Evolutionary conservation across 2,797 vertebrate species (phyloP), one percentile per base, ranked within the genome.

Genomic region (Ptychadena robeensis): DNA sequence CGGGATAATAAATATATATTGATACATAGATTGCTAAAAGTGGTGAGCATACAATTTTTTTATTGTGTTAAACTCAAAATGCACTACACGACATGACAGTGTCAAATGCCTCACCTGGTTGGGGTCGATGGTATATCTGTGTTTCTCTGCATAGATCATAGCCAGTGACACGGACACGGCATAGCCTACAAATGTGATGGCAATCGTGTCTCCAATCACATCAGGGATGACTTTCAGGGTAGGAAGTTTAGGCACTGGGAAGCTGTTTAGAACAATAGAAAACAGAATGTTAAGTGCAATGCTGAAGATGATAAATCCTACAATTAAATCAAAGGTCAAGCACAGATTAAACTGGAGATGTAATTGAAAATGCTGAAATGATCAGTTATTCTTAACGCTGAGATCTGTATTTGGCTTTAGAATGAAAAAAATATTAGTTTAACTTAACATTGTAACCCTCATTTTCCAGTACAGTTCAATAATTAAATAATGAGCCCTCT

Each of bases 111-210:
- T 70, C 59, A 92, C 96, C 96, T 98, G 96, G 88, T 98, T 97
- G 38, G 96, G 95, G n/a, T 97, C 92, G 83, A 98, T 95, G 40
- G 92, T 94, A 82, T 98, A 98, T 80, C 92, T 93, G 63, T 97
- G 95, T 88, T 98, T 98, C 87, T 98, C 96, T 0, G 96, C 96
- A 38, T 97, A 97, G 89, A 98, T 96, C 96, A 96, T 97, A 3
- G 96, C 96, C 90, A 97, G 87, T 2, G 96, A 97, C 11, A 96
- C 92, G 0, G 96, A 97, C 80, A 98, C 94, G 0, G 96, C 96
- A 4, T 97, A 97, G 69, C 95, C 93, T 31, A 98, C 96, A 81
- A 97, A 93, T 0, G 96, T 95, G 40, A 97, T 94, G 83, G 96
- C 95, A 15, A 98, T 76, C 0, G 96, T 96, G 88, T 98, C 96